Evolutionary conservation across 2,113 vertebrate genomes (phyloP), one percentile per base, ranked within the genome.

Genomic region (Tragelaphus buxtoni): DNA sequence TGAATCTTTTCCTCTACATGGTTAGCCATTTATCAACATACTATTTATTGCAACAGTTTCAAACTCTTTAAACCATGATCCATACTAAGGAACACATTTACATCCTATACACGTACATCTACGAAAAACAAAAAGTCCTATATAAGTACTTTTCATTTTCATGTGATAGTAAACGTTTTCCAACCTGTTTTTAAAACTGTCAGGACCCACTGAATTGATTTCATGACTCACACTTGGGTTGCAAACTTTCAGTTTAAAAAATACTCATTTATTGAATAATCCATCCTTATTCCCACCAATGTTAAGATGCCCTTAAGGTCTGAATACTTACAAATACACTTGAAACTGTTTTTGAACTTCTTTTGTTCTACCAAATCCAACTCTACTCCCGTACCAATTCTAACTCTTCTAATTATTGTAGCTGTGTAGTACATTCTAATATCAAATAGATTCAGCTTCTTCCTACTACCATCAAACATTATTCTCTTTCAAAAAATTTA

Each of bases 51-150:
- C 26, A 69, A 35, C 82, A n/a, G 14, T 77, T 94, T 90, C 60
- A 88, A 98, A 91, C 9, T 51, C 92, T 88, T 74, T 12, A 94
- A 95, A 92, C 45, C 14, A 96, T 85, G 30, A 92, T 63, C 83
- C 35, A 9, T 6, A 82, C 84, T 63, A 88, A 93, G 69, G 17
- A 96, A 96, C 65, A 94, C 32, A 88, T 61, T 84, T 82, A 96
- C 8, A 92, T 47, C 47, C 74, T 80, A 93, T 10, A 95, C 4
- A 79, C 0, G 28, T 13, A 94, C 4, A 45, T 22, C 26, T 61
- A 90, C 74, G 2, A 92, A 39, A 95, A 90, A 96, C 7, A 69
- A 56, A 93, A 88, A 65, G 32, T 51, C 32, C 10, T 55, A 88
- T 12, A 86, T 35, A 90, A 94, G 90, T 65, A 51, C 16, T 92